Evolutionary conservation across 2,797 vertebrate genomes (phyloP).

Genomic region (Anguilla pacifica): DNA sequence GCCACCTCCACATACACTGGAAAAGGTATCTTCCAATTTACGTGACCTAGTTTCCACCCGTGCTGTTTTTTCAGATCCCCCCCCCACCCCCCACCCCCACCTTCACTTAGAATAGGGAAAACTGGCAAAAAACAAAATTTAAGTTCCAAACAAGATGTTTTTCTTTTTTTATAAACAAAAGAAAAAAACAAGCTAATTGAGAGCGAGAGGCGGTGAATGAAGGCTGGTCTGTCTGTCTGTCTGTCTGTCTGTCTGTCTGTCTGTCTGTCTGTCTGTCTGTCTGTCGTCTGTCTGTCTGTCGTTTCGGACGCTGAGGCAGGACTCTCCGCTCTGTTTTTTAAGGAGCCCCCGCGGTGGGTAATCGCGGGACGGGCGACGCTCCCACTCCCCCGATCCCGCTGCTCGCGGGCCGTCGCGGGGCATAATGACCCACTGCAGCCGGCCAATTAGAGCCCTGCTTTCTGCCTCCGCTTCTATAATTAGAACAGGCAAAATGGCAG

Average conservation of each 20-base stretch:
- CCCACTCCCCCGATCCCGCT: conserved; percentile 22
- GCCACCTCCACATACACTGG: too few relatives aligned
- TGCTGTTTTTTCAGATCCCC: too few relatives aligned
- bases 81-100: too few relatives aligned
- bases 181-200: too few relatives aligned
- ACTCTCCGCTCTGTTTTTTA: neutral
- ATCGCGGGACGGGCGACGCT: neutral
- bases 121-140: too few relatives aligned
- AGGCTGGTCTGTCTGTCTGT: neutral
- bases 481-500: conserved; percentile 59
- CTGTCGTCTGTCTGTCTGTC: neutral
- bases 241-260: neutral
- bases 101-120: too few relatives aligned
- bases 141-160: too few relatives aligned
- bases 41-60: neutral
- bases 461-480: conserved; percentile 69
- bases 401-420: conserved; percentile 50
- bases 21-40: neutral
- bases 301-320: too few relatives aligned
- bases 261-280: too few relatives aligned
- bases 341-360: neutral
- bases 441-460: conserved; percentile 55
- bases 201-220: too few relatives aligned
- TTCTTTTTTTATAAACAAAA: too few relatives aligned
- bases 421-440: conserved; percentile 54